These are phyloP conservation scores for Chloroclysta siterata DNA, from an alignment of 2,888 invertebrate genomes.

Conservation along the genomic window DNA sequence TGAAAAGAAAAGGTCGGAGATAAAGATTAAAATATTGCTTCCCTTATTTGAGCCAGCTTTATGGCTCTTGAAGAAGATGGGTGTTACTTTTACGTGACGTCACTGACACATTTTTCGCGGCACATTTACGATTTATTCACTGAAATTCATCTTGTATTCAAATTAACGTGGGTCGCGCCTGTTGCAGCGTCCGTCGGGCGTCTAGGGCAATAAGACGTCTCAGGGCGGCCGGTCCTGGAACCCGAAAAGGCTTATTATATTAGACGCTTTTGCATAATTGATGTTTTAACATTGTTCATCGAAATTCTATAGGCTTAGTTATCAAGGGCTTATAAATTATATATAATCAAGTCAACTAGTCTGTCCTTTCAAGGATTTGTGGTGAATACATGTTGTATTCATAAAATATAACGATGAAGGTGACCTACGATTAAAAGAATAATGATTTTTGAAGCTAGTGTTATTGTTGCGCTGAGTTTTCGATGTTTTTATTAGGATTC, in stretches of 20 bases:
- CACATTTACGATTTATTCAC: slow-evolving; percentile 25
- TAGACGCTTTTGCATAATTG: slow-evolving; percentile 14
- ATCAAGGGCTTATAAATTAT: neutral
- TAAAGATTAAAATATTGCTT: slow-evolving; percentile 38
- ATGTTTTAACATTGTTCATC: slow-evolving; percentile 15
- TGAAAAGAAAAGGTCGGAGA: slow-evolving; percentile 24
- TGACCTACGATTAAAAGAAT: too few relatives aligned
- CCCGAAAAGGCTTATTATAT: slow-evolving; percentile 1
- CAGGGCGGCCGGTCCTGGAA: slow-evolving; percentile 18
- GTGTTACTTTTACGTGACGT: slow-evolving; percentile 24
- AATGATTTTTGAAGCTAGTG: too few relatives aligned
- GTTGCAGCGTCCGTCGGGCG: slow-evolving; percentile 23
- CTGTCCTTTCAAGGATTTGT: too few relatives aligned
- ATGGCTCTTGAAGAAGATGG: slow-evolving; percentile 31
- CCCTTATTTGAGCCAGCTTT: slow-evolving; percentile 32
- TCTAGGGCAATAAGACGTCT: slow-evolving; percentile 32
- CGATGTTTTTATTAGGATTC: too few relatives aligned
- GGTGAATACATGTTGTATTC: too few relatives aligned
- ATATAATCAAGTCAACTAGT: slow-evolving; percentile 5
- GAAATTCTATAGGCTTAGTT: neutral
- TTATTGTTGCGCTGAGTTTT: too few relatives aligned
- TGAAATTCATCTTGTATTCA: slow-evolving; percentile 26
- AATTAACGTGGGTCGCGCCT: slow-evolving; percentile 29
- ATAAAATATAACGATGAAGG: too few relatives aligned
- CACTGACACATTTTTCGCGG: slow-evolving; percentile 17